Conservation (phyloP, 1,140 invertebrate species). For the Solen grandis region DNA sequence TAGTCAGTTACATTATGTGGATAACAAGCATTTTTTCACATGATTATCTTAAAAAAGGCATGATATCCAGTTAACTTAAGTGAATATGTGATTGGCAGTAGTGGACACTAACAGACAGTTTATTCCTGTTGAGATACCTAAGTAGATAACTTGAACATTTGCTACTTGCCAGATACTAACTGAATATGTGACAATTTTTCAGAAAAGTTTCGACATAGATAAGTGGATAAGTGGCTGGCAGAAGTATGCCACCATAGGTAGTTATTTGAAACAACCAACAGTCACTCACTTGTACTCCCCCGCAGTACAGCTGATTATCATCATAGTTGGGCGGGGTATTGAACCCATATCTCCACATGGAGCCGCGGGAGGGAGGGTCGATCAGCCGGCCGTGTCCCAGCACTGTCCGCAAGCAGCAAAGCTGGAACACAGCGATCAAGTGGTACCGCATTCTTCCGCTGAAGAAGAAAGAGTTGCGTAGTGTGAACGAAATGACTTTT, state of each 20-base stretch:
- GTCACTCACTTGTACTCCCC: constrained; percentile 86
- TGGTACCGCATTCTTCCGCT: constrained; percentile 12
- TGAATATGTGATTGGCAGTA: too few species aligned
- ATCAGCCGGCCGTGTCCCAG: constrained; percentile 90
- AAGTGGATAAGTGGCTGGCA: not conserved
- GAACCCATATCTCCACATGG: constrained; percentile 96
- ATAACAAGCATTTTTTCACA: too few species aligned
- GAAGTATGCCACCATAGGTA: not conserved
- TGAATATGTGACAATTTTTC: not conserved
- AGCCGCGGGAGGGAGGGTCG: constrained; percentile 95
- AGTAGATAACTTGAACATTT: not conserved
- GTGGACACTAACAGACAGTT: not conserved
- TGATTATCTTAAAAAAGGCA: too few species aligned
- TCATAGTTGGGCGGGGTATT: constrained; percentile 96
- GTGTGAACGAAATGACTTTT: too few species aligned
- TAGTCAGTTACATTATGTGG: too few species aligned
- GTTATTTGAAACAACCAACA: too few species aligned
- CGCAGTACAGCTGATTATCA: constrained; percentile 92
- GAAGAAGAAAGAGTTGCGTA: not conserved
- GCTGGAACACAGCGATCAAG: not conserved
- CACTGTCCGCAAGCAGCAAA: constrained; percentile 18
- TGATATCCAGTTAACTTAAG: too few species aligned
- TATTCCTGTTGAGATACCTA: not conserved
- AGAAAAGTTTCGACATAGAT: not conserved
- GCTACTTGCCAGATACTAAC: not conserved